Evolutionary conservation across 2,888 invertebrate genomes (phyloP), one percentile per base, ranked within the genome.

Genomic region (Diadromus collaris): DNA sequence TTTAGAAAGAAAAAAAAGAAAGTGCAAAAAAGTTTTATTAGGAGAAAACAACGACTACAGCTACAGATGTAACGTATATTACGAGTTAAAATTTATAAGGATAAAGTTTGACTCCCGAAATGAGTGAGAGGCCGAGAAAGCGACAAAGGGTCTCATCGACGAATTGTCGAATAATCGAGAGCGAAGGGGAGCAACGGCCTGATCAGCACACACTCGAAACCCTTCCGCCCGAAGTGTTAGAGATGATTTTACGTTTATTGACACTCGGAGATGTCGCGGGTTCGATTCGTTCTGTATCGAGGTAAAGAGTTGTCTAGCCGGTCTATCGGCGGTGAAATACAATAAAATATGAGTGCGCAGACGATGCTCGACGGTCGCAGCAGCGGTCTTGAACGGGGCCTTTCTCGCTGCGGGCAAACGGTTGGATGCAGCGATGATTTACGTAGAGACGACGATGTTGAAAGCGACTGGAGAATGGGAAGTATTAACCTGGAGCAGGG

Each of bases 221-320:
- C 5, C 83, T 90, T 32, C 90, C 90, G 1, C 88, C 88, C 7
- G 90, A 90, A 83, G 84, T 90, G 21, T 80, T 90, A 58, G 89
- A 90, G 72, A 88, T 88, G 86, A 85, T 90, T 24, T 73, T 90
- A 6, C 83, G 86, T 5, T 81, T 89, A 19, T 69, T 90, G 41
- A 86, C 89, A 3, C 82, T 88, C 48, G 84, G 85, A 7, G 87
- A 88, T 9, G 85, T 90, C 9, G 85, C 90, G 10, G 81, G 83
- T 3, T 82, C 84, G 13, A 82, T 90, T 68, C 88, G 90, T 34
- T 82, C 89, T 32, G 88, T 90, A 34, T 90, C 89, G 75, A 89
- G 86, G 90, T 90, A 81, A 71, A 54, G 44, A 34, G 2, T 1
- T n/a, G 38, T 38, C 38, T 38, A 3, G 38, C 38, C 13, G 13